phyloP scores from a whole-genome alignment of 2,797 vertebrate species.

The Phrynocephalus guinanensis region DNA sequence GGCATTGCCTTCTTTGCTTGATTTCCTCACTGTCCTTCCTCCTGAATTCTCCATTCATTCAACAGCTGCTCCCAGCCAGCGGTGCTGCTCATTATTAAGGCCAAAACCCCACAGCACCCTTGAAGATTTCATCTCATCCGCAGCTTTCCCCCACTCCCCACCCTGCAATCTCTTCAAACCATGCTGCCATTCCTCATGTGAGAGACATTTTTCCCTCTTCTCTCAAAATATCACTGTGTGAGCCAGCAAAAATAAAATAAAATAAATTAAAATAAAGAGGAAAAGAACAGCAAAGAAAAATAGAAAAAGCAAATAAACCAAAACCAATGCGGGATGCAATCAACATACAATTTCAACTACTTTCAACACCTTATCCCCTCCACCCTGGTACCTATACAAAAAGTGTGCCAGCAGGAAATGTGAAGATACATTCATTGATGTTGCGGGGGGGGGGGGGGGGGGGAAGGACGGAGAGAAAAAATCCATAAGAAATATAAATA shows the following conservation, averaged over 20 bases:
- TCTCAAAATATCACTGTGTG: background rate
- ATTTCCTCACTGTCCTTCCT: background rate
- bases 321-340: slow-evolving; percentile 11
- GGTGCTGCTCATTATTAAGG: slow-evolving; percentile 23
- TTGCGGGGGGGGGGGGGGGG: background rate
- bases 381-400: background rate
- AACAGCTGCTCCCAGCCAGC: slow-evolving; percentile 35
- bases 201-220: background rate
- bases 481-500: background rate
- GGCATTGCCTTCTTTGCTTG: slow-evolving; percentile 4
- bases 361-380: background rate
- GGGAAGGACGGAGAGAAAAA: background rate
- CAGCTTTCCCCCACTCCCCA: background rate
- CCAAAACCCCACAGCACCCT: slow-evolving; percentile 28
- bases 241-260: background rate
- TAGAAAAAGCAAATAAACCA: background rate
- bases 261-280: background rate
- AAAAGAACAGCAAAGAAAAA: background rate
- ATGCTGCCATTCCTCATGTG: slow-evolving; percentile 29
- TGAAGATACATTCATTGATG: background rate
- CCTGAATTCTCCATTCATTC: slow-evolving; percentile 42
- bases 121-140: slow-evolving; percentile 8
- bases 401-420: background rate
- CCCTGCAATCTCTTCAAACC: slow-evolving; percentile 10
- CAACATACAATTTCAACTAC: background rate